These are phyloP conservation scores for Calliphora vomitoria DNA, from an alignment of 2,888 invertebrate genomes.

Conservation along the genomic window DNA sequence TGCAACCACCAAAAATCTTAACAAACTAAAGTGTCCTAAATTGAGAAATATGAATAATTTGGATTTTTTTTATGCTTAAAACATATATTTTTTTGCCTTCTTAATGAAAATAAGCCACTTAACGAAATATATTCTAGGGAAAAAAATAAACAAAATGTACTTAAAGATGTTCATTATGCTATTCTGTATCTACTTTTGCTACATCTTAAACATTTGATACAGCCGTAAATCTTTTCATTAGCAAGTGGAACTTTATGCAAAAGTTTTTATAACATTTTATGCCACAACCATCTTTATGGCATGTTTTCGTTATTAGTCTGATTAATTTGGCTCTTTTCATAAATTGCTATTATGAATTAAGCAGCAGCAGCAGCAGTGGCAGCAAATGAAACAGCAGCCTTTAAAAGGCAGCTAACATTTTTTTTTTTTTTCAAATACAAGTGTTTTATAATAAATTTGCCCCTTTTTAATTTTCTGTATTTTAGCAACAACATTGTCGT, in stretches of 20 bases:
- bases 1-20: slow-evolving; percentile 27
- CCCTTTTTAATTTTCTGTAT: slow-evolving; percentile 70
- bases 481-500: slow-evolving; percentile 44
- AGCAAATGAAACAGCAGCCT: slow-evolving; percentile 55
- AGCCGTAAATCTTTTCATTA: slow-evolving; percentile 85
- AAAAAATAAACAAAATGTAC: not conserved
- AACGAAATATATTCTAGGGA: slow-evolving; percentile 26
- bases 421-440: slow-evolving; percentile 37
- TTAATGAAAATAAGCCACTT: slow-evolving; percentile 57
- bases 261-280: slow-evolving; percentile 76
- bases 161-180: slow-evolving; percentile 44
- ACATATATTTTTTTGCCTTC: not conserved
- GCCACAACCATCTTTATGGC: slow-evolving; percentile 78
- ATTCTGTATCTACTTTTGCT: not conserved
- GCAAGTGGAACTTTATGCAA: slow-evolving; percentile 82
- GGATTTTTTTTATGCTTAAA: not conserved
- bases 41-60: slow-evolving; percentile 15
- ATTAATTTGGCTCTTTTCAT: slow-evolving; percentile 85
- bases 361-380: slow-evolving; percentile 74
- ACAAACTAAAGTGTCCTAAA: slow-evolving; percentile 2
- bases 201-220: slow-evolving; percentile 39
- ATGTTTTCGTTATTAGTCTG: slow-evolving; percentile 85
- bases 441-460: slow-evolving; percentile 68
- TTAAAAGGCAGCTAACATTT: slow-evolving; percentile 57
- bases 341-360: slow-evolving; percentile 81